Evolutionary conservation across 2,113 vertebrate genomes (phyloP), one percentile per base, ranked within the genome.

Genomic region (Zeus faber): DNA sequence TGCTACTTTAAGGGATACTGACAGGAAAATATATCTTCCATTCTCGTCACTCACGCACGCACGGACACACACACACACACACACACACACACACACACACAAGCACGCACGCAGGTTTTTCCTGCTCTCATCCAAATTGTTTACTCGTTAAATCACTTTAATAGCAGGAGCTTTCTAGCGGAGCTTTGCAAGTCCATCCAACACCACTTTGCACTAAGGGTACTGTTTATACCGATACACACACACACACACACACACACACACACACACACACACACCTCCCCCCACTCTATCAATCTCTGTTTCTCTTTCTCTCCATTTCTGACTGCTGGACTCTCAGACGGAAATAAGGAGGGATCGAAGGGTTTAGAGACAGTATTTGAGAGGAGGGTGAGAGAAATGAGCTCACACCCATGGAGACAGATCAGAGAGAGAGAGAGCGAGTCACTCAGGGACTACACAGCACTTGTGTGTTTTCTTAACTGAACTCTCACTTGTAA

Each of bases 171-270:
- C 26, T 72, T 76, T 53, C 67, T 41, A 23, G 50, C 33, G 54
- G 17, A 59, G 61, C 61, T 67, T 64, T 69, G 59, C 48, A 77
- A 65, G 44, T 55, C 49, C 72, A 74, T 17, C 44, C 6, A 5
- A 68, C 65, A 73, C 63, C 65, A 69, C 73, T 79, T 71, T 26
- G 67, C 63, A 48, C 56, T 56, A 58, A 45, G 17, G 26, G 57
- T 54, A 6, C 26, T 80, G 70, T 81, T 81, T 76, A 77, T 11
- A 2, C 46, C 48, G 41, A 49, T 51, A 14, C 31, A 35, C 3
- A 35, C 7, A 35, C 33, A 35, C 33, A 35, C 33, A 35, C 33
- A 35, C 10, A 7, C 10, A 10, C 33, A 35, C 10, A 10, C 33
- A 35, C 33, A 10, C 23, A 9, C 13, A n/a, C 24, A n/a, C 24